A percentile compares a stretch with the other conserved stretches of the same genome.
phyloP scores from a whole-genome alignment of 2,888 invertebrate genomes.

The Nomada goodeniana region DNA sequence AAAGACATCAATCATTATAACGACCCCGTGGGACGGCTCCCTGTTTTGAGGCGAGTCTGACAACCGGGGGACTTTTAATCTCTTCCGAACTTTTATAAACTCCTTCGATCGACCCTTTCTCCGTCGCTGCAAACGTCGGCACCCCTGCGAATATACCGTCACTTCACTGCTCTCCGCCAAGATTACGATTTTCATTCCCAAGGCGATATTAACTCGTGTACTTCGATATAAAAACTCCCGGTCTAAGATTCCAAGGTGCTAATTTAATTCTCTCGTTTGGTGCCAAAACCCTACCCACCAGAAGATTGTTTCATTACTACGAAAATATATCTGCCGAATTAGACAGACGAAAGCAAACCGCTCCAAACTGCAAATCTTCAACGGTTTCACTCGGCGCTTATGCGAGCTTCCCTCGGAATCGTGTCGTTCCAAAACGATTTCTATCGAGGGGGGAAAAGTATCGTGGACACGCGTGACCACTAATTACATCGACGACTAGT shows the following conservation, averaged over 20 bases:
- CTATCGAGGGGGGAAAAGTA: slow-evolving; percentile 15
- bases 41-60: slow-evolving; percentile 60
- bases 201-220: no score
- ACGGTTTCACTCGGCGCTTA: neutral
- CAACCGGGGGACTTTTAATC: slow-evolving; percentile 64
- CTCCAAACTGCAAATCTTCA: neutral
- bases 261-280: no score
- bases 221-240: no score
- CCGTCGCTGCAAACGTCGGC: slow-evolving; percentile 16
- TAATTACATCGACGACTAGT: slow-evolving; percentile 80
- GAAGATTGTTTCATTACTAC: no score
- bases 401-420: neutral
- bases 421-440: no score
- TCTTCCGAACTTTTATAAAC: slow-evolving; percentile 64
- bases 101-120: slow-evolving; percentile 29
- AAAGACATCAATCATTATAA: slow-evolving; percentile 68
- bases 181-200: slow-evolving; percentile 3
- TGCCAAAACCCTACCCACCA: no score
- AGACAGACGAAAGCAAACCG: no score
- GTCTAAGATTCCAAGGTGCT: no score
- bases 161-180: neutral
- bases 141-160: neutral
- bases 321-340: no score
- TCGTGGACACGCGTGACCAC: slow-evolving; percentile 77
- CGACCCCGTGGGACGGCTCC: slow-evolving; percentile 54